Base-by-base conservation (phyloP, 2,113 vertebrate species). In the Pluvialis apricaria region DNA sequence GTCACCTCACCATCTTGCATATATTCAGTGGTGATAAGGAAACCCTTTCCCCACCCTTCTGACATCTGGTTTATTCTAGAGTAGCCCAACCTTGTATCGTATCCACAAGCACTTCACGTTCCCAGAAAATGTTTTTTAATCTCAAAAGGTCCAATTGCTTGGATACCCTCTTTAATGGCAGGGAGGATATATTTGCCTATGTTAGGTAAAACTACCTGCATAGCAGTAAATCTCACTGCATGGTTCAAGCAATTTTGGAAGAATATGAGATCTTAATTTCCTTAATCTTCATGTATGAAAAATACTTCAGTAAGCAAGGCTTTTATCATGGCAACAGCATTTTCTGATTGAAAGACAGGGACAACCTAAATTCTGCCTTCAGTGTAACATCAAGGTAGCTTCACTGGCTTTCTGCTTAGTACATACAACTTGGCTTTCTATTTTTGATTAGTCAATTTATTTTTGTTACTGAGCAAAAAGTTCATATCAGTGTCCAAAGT, bases 401-500 rank as follows among this genome's bases (percentile, higher is more conserved):
- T 31, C 36, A 42, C 6, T 40, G 17, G 24, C 25, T 94, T 90
- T 84, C 86, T 92, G 18, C 15, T 80, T 60, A 68, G 32, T 29
- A 57, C 24, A 40, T 25, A 75, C 12, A 88, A 77, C 52, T 60
- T 91, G 62, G 45, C 34, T 83, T 86, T 84, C 49, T 29, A 9
- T 49, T 89, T 88, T 78, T 90, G 65, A 65, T 72, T 69, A 78
- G 61, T 70, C 60, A 80, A 54, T 82, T 96, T 54, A 45, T 60
- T 96, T 87, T 88, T 88, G 47, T 82, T 64, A 77, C 31, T 45
- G 68, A 96, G 68, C 36, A 94, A 91, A 95, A 95, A 75, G 18
- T n/a, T 95, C 47, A 3, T 70, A 78, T 92, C 71, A 52, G 21
- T 40, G 12, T 89, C 52, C 61, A 85, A 77, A 90, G 62, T 17